These are phyloP conservation scores for Loris lydekkerianus DNA, from an alignment of 2,797 vertebrate genomes.

Conservation along the genomic window DNA sequence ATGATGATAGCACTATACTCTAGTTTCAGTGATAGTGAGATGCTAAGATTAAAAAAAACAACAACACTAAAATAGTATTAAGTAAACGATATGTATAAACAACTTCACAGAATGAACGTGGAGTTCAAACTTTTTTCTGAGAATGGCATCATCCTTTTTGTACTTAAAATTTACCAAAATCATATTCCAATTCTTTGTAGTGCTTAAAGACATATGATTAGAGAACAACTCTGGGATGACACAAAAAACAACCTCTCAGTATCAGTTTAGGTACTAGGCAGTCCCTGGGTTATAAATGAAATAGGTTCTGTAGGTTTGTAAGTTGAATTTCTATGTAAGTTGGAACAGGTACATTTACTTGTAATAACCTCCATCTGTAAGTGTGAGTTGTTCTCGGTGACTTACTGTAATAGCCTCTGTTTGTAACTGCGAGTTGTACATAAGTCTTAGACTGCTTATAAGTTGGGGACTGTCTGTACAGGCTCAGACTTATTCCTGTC, in stretches of 20 bases:
- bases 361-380: no score
- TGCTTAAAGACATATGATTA: neutral
- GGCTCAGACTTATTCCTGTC: neutral
- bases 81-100: conserved; percentile 40
- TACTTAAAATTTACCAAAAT: conserved; percentile 49
- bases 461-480: neutral
- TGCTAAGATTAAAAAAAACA: neutral
- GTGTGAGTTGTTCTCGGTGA: no score
- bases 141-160: neutral
- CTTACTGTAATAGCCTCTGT: no score
- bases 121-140: conserved; percentile 43
- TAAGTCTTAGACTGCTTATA: no score
- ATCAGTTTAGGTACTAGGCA: neutral
- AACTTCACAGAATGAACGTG: neutral
- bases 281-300: no score
- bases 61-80: conserved; percentile 13
- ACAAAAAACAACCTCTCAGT: conserved; percentile 33
- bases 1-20: neutral
- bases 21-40: neutral
- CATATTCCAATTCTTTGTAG: neutral
- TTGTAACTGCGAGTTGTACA: no score
- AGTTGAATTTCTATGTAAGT: no score
- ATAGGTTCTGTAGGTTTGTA: no score
- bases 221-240: neutral
- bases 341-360: no score